A percentile compares a stretch with the other conserved stretches of the same genome.
Evolutionary conservation across 2,797 vertebrate genomes (phyloP).

Genomic region (Danio jaintianensis): DNA sequence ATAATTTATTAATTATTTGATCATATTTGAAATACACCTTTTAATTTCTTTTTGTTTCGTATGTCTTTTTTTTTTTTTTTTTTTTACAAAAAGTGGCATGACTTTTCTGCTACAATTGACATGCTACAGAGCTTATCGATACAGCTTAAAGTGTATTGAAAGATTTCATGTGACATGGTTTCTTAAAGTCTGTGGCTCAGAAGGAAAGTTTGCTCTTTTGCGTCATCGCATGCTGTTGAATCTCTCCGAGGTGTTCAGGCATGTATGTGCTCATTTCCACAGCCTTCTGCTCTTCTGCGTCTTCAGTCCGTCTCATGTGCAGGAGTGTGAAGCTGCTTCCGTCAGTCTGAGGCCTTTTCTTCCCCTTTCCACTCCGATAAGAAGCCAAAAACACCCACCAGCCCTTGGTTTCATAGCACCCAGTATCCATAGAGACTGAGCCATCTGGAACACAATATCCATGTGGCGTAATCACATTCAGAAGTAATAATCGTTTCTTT

Average conservation of each 20-base stretch:
- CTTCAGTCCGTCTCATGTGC: constrained; percentile 35
- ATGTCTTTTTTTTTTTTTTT: too few relatives aligned
- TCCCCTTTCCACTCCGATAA: constrained; percentile 27
- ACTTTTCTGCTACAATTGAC: neutral
- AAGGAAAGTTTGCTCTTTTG: neutral
- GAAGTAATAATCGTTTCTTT: constrained; percentile 59
- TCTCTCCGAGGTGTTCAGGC: constrained; percentile 1
- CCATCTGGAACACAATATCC: constrained; percentile 63
- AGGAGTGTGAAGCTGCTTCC: constrained; percentile 47
- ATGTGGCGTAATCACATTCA: constrained; percentile 53
- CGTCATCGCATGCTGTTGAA: constrained; percentile 15
- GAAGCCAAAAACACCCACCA: constrained; percentile 52
- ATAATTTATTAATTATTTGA: too few relatives aligned
- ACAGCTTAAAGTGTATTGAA: neutral
- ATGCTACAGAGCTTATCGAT: neutral
- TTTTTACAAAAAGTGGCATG: neutral
- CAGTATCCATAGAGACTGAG: constrained; percentile 70
- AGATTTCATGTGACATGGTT: constrained; percentile 10
- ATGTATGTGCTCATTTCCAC: neutral
- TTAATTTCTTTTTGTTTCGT: too few relatives aligned
- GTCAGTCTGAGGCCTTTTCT: constrained; percentile 46
- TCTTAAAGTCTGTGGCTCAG: neutral
- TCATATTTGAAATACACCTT: too few relatives aligned
- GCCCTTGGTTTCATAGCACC: constrained; percentile 61
- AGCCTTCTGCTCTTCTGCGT: constrained; percentile 38